These are phyloP conservation scores for Orchesella flavescens DNA, from an alignment of 2,888 invertebrate genomes.

Conservation along the genomic window DNA sequence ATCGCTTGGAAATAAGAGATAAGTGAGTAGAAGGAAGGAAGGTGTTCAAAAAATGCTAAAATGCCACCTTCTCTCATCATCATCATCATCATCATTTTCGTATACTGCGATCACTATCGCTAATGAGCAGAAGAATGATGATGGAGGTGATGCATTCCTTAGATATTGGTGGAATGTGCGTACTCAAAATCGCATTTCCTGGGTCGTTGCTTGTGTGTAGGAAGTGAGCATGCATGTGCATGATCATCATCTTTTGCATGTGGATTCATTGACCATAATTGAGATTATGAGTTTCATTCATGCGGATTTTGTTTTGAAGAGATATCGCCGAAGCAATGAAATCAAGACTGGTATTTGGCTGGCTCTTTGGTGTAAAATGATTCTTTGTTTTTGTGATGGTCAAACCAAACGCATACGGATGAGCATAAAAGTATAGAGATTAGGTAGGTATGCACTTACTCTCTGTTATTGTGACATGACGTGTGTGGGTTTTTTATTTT, in stretches of 20 bases:
- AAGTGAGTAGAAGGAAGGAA: slow-evolving; percentile 8
- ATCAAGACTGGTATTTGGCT: background rate
- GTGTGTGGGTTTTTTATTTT: slow-evolving; percentile 40
- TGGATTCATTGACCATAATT: slow-evolving; percentile 38
- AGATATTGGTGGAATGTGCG: slow-evolving; percentile 9
- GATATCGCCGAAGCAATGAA: background rate
- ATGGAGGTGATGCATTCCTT: background rate
- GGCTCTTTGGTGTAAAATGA: no score
- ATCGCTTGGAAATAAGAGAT: no score
- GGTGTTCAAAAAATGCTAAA: slow-evolving; percentile 10
- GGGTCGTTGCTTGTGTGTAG: background rate
- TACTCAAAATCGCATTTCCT: background rate
- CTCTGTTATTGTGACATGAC: background rate
- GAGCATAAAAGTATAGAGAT: no score
- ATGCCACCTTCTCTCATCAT: slow-evolving; percentile 16
- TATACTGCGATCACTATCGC: background rate
- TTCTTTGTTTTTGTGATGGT: no score
- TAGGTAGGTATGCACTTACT: no score
- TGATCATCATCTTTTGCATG: background rate
- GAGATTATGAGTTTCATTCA: slow-evolving; percentile 30
- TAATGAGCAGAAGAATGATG: slow-evolving; percentile 35
- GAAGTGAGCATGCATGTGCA: background rate
- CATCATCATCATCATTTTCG: no score
- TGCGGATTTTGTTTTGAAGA: background rate
- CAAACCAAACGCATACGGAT: no score